These are phyloP conservation scores for Phenganax subtilis DNA, from an alignment of 92 coral and sea anemone genomes.

Conservation along the genomic window DNA sequence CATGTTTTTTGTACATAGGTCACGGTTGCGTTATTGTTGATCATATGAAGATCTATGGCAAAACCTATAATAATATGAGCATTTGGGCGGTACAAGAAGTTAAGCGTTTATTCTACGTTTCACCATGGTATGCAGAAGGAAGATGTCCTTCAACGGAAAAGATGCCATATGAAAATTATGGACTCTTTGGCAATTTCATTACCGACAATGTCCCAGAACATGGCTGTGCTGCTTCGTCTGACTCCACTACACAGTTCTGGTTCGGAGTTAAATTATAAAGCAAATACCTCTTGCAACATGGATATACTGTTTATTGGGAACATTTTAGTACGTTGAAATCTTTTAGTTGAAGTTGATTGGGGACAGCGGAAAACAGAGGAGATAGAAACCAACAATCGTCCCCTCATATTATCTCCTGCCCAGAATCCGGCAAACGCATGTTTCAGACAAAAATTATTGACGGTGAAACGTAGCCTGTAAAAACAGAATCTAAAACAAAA, in stretches of 20 bases:
- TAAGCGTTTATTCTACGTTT: not conserved
- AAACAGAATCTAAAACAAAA: too few species aligned
- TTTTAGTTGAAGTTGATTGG: too few species aligned
- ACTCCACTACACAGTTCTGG: conserved; percentile 29
- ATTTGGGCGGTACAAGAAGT: not conserved
- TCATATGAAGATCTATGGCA: not conserved
- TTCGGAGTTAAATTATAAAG: conserved; percentile 24
- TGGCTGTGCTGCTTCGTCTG: conserved; percentile 20
- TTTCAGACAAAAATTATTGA: too few species aligned
- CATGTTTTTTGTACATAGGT: not conserved
- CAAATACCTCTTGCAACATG: too few species aligned
- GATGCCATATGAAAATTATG: not conserved
- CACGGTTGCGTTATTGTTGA: not conserved
- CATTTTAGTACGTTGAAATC: too few species aligned
- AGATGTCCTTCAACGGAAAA: not conserved
- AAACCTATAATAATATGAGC: not conserved
- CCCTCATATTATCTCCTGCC: too few species aligned
- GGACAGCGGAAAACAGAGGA: too few species aligned
- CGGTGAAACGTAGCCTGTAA: too few species aligned
- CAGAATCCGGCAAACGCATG: too few species aligned
- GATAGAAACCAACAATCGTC: too few species aligned
- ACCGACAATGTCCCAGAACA: not conserved
- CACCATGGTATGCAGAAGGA: not conserved
- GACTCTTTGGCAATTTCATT: conserved; percentile 19
- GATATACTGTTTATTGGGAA: too few species aligned